Percentiles rank a stretch among this genome's conserved stretches.
phyloP scores from a whole-genome alignment of 92 coral and sea anemone species.

The Phenganax marumi region DNA sequence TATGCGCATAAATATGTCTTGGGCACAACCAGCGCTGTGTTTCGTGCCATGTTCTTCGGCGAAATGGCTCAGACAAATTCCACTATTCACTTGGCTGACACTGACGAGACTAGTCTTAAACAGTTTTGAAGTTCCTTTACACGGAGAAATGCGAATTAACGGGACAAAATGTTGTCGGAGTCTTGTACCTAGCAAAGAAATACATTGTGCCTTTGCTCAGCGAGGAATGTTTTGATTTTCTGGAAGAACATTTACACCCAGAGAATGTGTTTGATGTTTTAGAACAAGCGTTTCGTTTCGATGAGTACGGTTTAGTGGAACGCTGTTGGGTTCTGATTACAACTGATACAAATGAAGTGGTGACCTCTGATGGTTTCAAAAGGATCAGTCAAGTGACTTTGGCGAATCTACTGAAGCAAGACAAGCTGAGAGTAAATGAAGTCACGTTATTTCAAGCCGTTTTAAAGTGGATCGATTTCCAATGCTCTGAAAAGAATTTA shows the following conservation, averaged over 20 bases:
- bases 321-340: conserved; percentile 61
- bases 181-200: conserved; percentile 59
- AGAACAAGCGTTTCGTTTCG: conserved; percentile 49
- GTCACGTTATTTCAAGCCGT: conserved; percentile 65
- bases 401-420: conserved; percentile 42
- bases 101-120: too few relatives aligned
- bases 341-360: conserved; percentile 39
- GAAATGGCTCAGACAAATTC: too few relatives aligned
- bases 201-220: conserved; percentile 56
- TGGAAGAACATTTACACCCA: conserved; percentile 28
- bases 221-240: conserved; percentile 49
- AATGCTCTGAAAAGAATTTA: conserved; percentile 32
- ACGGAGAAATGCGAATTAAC: too few relatives aligned
- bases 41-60: not conserved
- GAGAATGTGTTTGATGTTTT: conserved; percentile 56
- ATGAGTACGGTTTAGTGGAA: conserved; percentile 38
- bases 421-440: conserved; percentile 46
- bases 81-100: too few relatives aligned
- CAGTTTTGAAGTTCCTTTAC: too few relatives aligned
- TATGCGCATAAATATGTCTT: not conserved
- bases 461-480: conserved; percentile 52
- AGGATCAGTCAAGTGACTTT: conserved; percentile 35
- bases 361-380: conserved; percentile 53
- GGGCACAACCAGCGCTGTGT: conserved; percentile 12
- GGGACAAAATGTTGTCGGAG: not conserved